Evolutionary conservation across 2,888 invertebrate genomes (phyloP).

Genomic region (Dryobotodes eremita): DNA sequence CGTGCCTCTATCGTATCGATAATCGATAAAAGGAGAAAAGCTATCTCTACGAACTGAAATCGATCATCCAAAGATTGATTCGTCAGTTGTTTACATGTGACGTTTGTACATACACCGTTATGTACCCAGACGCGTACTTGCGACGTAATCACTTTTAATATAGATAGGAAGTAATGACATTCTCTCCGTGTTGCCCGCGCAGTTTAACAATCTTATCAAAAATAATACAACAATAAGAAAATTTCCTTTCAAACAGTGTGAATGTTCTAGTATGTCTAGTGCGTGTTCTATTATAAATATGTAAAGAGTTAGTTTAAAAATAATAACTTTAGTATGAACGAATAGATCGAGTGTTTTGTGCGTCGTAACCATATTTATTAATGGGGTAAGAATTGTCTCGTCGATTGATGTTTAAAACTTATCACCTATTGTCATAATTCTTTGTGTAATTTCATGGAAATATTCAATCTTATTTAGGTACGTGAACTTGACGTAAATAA

Average conservation of each 20-base stretch:
- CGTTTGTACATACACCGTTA: conserved; percentile 10
- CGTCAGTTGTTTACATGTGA: conserved; percentile 34
- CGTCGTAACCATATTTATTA: conserved; percentile 21
- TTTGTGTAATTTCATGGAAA: conserved; percentile 6
- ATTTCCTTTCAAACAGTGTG: conserved; percentile 45
- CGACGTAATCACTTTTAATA: conserved; percentile 49
- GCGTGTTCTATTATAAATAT: conserved; percentile 8
- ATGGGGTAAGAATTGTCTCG: conserved; percentile 52
- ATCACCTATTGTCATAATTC: neutral
- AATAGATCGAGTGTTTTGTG: conserved; percentile 35
- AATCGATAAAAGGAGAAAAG: neutral
- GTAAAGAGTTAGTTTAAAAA: neutral
- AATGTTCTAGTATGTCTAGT: conserved; percentile 9
- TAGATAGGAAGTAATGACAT: conserved; percentile 57
- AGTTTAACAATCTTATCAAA: conserved; percentile 64
- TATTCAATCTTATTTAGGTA: neutral
- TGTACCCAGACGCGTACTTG: conserved; percentile 37
- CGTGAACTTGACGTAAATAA: conserved; percentile 17
- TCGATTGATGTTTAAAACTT: neutral
- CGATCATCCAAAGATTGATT: conserved; percentile 37
- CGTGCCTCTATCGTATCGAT: neutral
- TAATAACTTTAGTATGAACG: neutral
- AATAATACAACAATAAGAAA: conserved; percentile 50
- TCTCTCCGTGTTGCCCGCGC: conserved; percentile 38
- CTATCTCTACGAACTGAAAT: conserved; percentile 27